Base-by-base conservation (phyloP, 1,140 invertebrate genomes). In the Agraylea sexmaculata region DNA sequence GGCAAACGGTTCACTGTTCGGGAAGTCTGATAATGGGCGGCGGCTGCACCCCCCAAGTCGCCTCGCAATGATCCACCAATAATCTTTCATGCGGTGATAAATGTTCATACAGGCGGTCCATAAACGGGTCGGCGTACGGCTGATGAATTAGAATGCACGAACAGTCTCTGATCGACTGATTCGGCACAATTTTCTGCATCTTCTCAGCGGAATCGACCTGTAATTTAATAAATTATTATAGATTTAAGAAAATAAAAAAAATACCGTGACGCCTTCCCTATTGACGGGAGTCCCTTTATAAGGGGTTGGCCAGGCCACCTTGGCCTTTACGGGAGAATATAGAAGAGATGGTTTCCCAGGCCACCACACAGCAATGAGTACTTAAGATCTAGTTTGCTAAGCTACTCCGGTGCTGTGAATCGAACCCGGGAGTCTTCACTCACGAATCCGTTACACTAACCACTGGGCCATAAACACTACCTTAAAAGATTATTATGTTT, bases 11-110 rank as follows among this genome's bases (percentile, higher is more conserved):
- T 63, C 70, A 73, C 60, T 71, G 66, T 42, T 68, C 66, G 15
- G 73, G 71, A 37, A 74, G 47, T 53, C 71, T 66, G 33, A 73
- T 66, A 42, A 73, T 63, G 40, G 70, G 70, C 29, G 65, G 57
- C 28, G 64, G 58, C 2, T 63, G 57, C 32, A 58, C 56, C 38
- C 63, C 67, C 69, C 69, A 71, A 45, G 62, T 66, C n/a, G 55
- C 58, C 42, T 74, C 69, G 45, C 71, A 74, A 52, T 69, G 65
- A 36, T 73, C 66, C 21, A 71, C 64, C 37, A 74, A 40, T 39
- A 66, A 56, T 49, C 59, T 68, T 42, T 73, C 71, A 0, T 64
- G 47, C 19, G 64, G 65, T 3, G 64, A 58, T 2, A 66, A 47
- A 19, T 54, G 33, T 8, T 60, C 55, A 1, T 56, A 52, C 25